Percentiles rank a stretch among this genome's conserved stretches.
Conservation (phyloP, 2,888 invertebrate species). For the Euzophera pinguis region DNA sequence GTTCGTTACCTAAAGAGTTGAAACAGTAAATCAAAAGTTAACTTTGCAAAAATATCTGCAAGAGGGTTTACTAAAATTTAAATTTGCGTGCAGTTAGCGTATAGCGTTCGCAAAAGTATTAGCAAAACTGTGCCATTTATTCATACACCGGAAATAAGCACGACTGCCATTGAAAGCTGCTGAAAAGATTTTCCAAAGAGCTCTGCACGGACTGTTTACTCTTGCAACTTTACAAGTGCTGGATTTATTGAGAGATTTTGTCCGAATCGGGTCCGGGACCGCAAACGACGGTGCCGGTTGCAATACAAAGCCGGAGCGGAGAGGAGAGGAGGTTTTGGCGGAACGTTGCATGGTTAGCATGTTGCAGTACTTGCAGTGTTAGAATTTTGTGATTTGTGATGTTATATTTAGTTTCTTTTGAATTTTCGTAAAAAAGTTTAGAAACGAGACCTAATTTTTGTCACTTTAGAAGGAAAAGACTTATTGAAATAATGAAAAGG, state of each 20-base stretch:
- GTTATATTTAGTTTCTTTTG: not conserved
- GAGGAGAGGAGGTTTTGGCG: not conserved
- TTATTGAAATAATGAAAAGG: no score
- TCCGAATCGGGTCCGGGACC: constrained; percentile 1
- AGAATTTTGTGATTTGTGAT: not conserved
- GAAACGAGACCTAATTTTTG: no score
- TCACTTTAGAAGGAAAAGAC: no score
- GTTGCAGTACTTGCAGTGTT: not conserved
- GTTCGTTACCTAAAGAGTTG: no score
- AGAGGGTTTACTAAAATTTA: no score
- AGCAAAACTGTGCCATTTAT: not conserved
- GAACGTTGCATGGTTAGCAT: no score
- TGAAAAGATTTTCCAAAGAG: not conserved
- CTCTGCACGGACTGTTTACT: not conserved
- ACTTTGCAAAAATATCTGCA: no score
- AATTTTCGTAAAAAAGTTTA: no score
- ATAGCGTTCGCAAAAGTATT: not conserved
- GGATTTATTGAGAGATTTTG: constrained; percentile 5
- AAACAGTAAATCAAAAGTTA: no score
- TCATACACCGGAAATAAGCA: not conserved
- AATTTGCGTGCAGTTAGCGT: no score
- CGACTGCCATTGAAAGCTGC: not conserved
- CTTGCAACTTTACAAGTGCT: not conserved
- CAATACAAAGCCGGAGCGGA: not conserved
- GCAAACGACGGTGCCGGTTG: not conserved